These are phyloP conservation scores for Garrulus glandarius DNA, from an alignment of 2,797 vertebrate species.

Conservation along the genomic window DNA sequence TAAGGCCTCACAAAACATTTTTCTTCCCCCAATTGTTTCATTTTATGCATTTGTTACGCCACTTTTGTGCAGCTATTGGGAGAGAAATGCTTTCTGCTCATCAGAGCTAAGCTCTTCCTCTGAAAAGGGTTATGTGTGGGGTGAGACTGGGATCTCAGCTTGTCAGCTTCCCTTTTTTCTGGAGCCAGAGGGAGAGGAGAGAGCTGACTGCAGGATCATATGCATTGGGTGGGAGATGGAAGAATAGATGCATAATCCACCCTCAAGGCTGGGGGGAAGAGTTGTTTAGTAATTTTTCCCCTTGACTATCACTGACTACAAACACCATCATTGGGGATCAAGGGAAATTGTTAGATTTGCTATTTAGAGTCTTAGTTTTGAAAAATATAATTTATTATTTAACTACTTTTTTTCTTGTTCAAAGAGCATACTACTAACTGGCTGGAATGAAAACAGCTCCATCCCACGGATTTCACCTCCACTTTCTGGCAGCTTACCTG, in stretches of 20 bases:
- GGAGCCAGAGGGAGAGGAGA: neutral
- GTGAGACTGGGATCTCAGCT: neutral
- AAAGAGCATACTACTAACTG: neutral
- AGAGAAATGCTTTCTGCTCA: neutral
- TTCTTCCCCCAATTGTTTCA: accelerated
- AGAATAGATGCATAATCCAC: neutral
- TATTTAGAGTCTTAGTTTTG: neutral
- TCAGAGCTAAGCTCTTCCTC: neutral
- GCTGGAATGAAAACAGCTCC: slow-evolving; percentile 32
- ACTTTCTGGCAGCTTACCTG: slow-evolving; percentile 46
- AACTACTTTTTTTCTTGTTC: neutral
- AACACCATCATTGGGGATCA: neutral
- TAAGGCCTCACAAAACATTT: neutral
- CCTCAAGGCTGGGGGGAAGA: neutral
- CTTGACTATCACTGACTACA: neutral
- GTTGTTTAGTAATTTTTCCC: neutral
- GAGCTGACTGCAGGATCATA: slow-evolving; percentile 2
- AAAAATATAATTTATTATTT: neutral
- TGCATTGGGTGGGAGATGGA: neutral
- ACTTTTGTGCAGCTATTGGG: neutral
- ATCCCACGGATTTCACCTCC: slow-evolving; percentile 27
- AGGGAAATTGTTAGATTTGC: neutral
- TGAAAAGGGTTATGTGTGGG: neutral
- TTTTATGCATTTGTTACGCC: neutral
- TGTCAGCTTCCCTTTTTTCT: neutral